Percentiles rank a stretch among this genome's conserved stretches.
Evolutionary conservation across 2,888 invertebrate species (phyloP).

Genomic region (Minunthozetes semirufus): DNA sequence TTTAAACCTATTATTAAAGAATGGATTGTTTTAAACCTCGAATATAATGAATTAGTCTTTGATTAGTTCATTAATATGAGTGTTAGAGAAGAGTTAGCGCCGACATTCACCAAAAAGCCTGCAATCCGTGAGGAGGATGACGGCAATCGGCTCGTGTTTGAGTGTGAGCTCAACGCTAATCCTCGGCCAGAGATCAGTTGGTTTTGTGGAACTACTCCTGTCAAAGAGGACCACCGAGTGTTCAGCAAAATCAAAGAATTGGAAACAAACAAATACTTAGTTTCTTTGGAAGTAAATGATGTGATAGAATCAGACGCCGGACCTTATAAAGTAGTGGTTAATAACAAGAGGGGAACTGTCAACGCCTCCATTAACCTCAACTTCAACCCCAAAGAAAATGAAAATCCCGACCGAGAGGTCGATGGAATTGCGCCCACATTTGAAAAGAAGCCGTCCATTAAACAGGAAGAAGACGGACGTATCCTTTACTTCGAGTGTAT

Average conservation of each 20-base stretch:
- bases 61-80: background rate
- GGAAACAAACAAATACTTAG: conserved; percentile 75
- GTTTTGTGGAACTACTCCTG: conserved; percentile 75
- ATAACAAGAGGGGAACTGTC: conserved; percentile 94
- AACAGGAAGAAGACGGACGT: conserved; percentile 85
- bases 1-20: too few relatives aligned
- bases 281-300: conserved; percentile 87
- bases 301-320: conserved; percentile 92
- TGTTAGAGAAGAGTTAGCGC: conserved; percentile 67
- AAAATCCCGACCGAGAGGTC: conserved; percentile 66
- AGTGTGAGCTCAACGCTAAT: conserved; percentile 77
- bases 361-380: conserved; percentile 94
- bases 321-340: conserved; percentile 92
- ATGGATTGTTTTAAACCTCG: background rate
- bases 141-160: conserved; percentile 87
- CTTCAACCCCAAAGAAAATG: conserved; percentile 55
- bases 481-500: conserved; percentile 80
- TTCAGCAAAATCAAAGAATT: conserved; percentile 75
- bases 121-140: conserved; percentile 93
- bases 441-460: conserved; percentile 92
- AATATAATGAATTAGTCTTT: background rate
- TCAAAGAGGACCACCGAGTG: conserved; percentile 71
- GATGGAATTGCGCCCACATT: conserved; percentile 96
- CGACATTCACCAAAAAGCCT: conserved; percentile 97
- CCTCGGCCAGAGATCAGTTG: conserved; percentile 70